These are phyloP conservation scores for Salvelinus namaycush DNA, from an alignment of 2,113 vertebrate species.

Conservation along the genomic window DNA sequence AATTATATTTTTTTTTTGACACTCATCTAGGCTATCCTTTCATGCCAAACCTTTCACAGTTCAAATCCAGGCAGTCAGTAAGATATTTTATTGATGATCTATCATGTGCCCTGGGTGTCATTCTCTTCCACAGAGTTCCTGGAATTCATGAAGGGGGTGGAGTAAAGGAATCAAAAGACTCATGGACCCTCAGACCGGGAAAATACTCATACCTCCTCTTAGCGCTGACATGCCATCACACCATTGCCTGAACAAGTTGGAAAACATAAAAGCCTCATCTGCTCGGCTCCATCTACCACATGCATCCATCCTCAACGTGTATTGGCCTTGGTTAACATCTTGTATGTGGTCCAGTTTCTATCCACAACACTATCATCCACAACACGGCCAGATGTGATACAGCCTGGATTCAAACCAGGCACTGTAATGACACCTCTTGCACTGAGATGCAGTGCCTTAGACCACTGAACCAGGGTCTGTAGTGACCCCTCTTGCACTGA, in stretches of 20 bases:
- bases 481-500: too few species aligned
- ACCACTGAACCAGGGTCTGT: too few species aligned
- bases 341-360: neutral
- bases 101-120: neutral
- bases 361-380: neutral
- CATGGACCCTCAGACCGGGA: neutral
- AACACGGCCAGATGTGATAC: too few species aligned
- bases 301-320: neutral
- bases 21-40: neutral
- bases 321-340: neutral
- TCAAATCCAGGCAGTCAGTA: neutral
- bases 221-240: conserved; percentile 2
- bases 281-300: neutral
- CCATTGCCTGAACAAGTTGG: conserved; percentile 6
- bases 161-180: conserved; percentile 53
- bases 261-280: neutral
- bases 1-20: too few species aligned
- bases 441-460: too few species aligned
- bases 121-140: conserved; percentile 67
- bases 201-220: neutral
- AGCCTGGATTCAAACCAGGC: too few species aligned
- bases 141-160: conserved; percentile 79
- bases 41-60: neutral
- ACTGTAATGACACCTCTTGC: too few species aligned
- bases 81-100: neutral